Percentiles rank a stretch among this genome's conserved stretches.
Evolutionary conservation across 1,140 invertebrate genomes (phyloP).

Genomic region (Idris sp.): DNA sequence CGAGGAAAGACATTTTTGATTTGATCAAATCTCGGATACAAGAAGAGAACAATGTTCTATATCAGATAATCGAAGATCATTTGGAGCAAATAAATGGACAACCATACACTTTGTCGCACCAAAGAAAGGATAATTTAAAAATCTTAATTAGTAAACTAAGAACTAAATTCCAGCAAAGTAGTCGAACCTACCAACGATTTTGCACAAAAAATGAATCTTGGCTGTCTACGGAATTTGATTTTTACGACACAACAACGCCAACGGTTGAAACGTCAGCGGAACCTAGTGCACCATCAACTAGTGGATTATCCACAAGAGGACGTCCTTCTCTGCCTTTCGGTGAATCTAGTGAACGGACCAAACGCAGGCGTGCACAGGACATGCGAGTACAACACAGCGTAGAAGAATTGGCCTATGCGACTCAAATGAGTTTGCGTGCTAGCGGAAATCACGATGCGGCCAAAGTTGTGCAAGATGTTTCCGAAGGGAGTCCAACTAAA

Average conservation of each 20-base stretch:
- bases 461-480: slow-evolving; percentile 26
- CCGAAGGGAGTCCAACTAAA: slow-evolving; percentile 3
- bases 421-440: slow-evolving; percentile 27
- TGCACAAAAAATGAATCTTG: slow-evolving; percentile 21
- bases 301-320: slow-evolving; percentile 9
- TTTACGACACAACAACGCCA: no score
- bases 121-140: slow-evolving; percentile 4
- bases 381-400: slow-evolving; percentile 7
- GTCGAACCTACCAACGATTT: slow-evolving; percentile 12
- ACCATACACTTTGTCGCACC: not conserved
- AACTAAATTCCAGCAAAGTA: slow-evolving; percentile 20
- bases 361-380: slow-evolving; percentile 14
- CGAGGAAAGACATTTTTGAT: slow-evolving; percentile 6
- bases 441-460: slow-evolving; percentile 14
- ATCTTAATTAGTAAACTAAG: slow-evolving; percentile 16
- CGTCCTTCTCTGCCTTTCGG: slow-evolving; percentile 22
- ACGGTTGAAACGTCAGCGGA: slow-evolving; percentile 1
- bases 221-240: slow-evolving; percentile 11
- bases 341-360: slow-evolving; percentile 23
- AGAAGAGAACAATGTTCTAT: slow-evolving; percentile 4
- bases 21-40: not conserved
- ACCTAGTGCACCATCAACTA: slow-evolving; percentile 9
- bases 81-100: slow-evolving; percentile 10
- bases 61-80: slow-evolving; percentile 1
- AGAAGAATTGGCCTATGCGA: slow-evolving; percentile 13